Evolutionary conservation across 53 echinoderm and acorn worm genomes (phyloP), one percentile per base, ranked within the genome.

Genomic region (Henricia sp.): DNA sequence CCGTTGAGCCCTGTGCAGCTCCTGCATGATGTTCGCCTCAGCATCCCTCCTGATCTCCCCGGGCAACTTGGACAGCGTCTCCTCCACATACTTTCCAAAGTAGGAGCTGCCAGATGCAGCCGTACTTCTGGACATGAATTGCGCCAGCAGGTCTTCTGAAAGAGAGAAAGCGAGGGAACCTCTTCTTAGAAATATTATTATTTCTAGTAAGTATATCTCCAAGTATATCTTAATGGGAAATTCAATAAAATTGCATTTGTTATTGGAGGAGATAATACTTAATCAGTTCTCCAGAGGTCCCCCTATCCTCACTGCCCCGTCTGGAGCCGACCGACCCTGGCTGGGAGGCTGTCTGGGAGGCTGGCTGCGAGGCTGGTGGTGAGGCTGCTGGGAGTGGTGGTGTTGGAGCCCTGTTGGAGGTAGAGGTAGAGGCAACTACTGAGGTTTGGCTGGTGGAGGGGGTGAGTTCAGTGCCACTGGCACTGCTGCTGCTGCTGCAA

Each of bases 401-500:
- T 32, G 72, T 72, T 72, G 50, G 72, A 72, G 72, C 72, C 72
- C 51, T 50, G 72, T 51, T 72, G 72, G 51, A 50, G 50, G 50
- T 72, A 72, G 72, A 48, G 72, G 72, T 72, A 72, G 72, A 48
- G 72, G 72, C 72, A 48, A 72, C 50, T 72, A 10, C 51, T 20
- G 72, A 78, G 62, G 54, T 78, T 58, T 78, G 62, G 62, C 62
- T 82, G 66, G 50, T 82, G 55, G 66, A 44, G 69, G 68, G 28
- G 83, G 65, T 83, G 30, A 17, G 4, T 43, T 50, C 83, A 27
- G 30, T 83, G 32, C 69, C 83, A 65, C 83, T 83, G 48, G 66
- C 68, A 53, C 83, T 24, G 80, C 25, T 78, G 63, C 27, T 78
- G 37, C 73, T 73, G 78, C 78, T 78, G 78, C 42, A 78, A 53